Evolutionary conservation across 1,140 invertebrate genomes (phyloP).

Genomic region (Lerema accius): DNA sequence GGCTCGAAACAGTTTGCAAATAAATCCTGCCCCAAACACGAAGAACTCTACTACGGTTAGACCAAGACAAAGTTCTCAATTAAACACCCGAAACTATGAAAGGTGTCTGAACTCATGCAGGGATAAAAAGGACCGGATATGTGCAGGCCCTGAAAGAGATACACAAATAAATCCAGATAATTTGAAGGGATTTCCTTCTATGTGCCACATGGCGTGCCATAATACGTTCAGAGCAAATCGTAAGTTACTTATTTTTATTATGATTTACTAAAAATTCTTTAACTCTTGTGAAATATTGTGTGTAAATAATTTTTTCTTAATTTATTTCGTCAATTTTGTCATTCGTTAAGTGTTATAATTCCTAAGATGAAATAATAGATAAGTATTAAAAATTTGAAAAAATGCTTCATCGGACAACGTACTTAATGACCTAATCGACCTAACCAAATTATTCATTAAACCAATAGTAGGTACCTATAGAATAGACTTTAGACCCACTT

Average conservation of each 20-base stretch:
- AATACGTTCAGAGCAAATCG: constrained; percentile 69
- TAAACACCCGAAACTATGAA: constrained; percentile 60
- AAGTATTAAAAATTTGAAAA: too few relatives aligned
- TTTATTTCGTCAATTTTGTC: too few relatives aligned
- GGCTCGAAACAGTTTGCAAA: constrained; percentile 58
- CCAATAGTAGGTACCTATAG: too few relatives aligned
- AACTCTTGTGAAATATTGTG: background rate
- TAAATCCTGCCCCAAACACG: constrained; percentile 53
- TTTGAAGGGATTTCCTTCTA: constrained; percentile 69
- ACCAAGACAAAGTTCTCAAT: constrained; percentile 45
- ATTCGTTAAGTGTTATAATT: too few relatives aligned
- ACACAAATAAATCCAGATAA: constrained; percentile 56
- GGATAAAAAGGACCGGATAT: constrained; percentile 61
- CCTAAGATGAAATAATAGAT: too few relatives aligned
- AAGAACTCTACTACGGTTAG: constrained; percentile 46
- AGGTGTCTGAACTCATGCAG: constrained; percentile 61
- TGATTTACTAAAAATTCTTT: too few relatives aligned
- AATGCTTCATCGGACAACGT: too few relatives aligned
- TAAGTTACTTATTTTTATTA: constrained; percentile 49
- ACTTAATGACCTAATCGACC: too few relatives aligned
- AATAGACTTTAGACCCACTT: too few relatives aligned
- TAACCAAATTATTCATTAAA: too few relatives aligned
- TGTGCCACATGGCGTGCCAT: constrained; percentile 74
- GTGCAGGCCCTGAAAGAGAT: constrained; percentile 53
- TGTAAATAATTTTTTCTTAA: too few relatives aligned